phyloP scores from a whole-genome alignment of 2,797 vertebrate species.

The Acestrorhynchus altus region DNA sequence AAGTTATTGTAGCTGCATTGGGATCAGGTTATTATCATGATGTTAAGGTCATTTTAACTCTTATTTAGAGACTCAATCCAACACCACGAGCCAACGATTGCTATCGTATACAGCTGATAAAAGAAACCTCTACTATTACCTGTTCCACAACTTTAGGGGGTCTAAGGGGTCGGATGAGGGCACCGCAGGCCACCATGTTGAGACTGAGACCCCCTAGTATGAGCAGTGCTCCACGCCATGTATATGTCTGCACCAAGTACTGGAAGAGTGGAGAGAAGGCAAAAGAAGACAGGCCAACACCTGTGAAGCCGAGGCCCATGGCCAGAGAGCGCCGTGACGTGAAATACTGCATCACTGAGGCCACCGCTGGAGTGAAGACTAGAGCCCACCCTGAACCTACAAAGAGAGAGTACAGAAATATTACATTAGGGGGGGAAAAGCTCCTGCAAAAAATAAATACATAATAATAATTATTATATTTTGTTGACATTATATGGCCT shows the following conservation, averaged over 20 bases:
- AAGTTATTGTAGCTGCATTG: no score
- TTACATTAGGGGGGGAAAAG: not conserved
- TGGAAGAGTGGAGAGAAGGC: conserved; percentile 90
- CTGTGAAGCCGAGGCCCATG: conserved; percentile 83
- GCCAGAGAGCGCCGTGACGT: conserved; percentile 79
- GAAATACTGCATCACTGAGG: conserved; percentile 86
- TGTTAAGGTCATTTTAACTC: not conserved
- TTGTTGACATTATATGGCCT: not conserved
- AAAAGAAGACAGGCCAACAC: conserved; percentile 88
- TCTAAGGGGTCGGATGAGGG: conserved; percentile 78
- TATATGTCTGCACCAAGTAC: conserved; percentile 80
- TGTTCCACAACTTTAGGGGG: conserved; percentile 61
- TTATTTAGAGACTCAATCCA: not conserved
- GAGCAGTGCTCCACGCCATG: conserved; percentile 88
- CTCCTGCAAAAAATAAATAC: not conserved
- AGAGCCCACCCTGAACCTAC: conserved; percentile 89
- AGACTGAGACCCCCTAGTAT: conserved; percentile 86
- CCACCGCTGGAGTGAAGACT: conserved; percentile 86
- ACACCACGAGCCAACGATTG: no score
- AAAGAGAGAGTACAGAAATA: not conserved
- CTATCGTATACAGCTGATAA: not conserved
- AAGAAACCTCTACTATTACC: conserved; percentile 45
- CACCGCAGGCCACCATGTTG: conserved; percentile 86
- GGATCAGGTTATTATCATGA: not conserved
- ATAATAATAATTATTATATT: not conserved